Percentiles rank a stretch among this genome's conserved stretches.
Conservation (phyloP, 1,140 invertebrate species). For the Apis dorsata region DNA sequence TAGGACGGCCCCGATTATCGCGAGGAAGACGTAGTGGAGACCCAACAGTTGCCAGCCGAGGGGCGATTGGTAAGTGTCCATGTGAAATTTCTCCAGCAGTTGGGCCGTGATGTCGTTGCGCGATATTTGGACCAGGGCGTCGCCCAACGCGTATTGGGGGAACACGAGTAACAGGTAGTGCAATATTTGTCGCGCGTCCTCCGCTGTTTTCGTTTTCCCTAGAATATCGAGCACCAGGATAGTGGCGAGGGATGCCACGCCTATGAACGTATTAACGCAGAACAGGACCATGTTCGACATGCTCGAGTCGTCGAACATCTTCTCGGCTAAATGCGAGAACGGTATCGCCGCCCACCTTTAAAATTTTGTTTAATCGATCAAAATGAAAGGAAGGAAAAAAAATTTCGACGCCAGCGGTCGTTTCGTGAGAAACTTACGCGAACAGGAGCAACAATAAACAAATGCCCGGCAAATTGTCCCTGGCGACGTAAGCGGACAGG, state of each 20-base stretch:
- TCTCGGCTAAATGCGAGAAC: slow-evolving; percentile 82
- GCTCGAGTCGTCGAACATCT: slow-evolving; percentile 83
- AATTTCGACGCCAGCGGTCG: neutral
- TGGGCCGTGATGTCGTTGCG: slow-evolving; percentile 83
- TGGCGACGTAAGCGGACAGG: slow-evolving; percentile 83
- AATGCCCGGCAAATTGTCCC: slow-evolving; percentile 83
- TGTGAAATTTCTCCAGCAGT: slow-evolving; percentile 82
- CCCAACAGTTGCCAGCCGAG: slow-evolving; percentile 80
- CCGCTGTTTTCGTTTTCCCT: slow-evolving; percentile 81
- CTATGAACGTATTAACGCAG: slow-evolving; percentile 83
- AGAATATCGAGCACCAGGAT: slow-evolving; percentile 84
- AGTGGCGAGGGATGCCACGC: slow-evolving; percentile 81
- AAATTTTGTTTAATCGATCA: neutral
- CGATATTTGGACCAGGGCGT: slow-evolving; percentile 83
- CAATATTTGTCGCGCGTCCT: slow-evolving; percentile 81
- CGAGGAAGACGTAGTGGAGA: slow-evolving; percentile 80
- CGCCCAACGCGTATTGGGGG: slow-evolving; percentile 84
- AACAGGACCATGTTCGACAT: slow-evolving; percentile 85
- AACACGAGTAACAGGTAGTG: slow-evolving; percentile 83
- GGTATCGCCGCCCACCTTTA: slow-evolving; percentile 80
- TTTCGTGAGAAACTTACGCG: slow-evolving; percentile 76
- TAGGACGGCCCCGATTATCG: slow-evolving; percentile 78
- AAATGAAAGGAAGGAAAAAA: neutral
- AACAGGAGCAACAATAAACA: slow-evolving; percentile 82
- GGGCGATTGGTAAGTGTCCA: slow-evolving; percentile 84